Evolutionary conservation across 2,888 invertebrate species (phyloP).

Genomic region (Saturnia pavonia): DNA sequence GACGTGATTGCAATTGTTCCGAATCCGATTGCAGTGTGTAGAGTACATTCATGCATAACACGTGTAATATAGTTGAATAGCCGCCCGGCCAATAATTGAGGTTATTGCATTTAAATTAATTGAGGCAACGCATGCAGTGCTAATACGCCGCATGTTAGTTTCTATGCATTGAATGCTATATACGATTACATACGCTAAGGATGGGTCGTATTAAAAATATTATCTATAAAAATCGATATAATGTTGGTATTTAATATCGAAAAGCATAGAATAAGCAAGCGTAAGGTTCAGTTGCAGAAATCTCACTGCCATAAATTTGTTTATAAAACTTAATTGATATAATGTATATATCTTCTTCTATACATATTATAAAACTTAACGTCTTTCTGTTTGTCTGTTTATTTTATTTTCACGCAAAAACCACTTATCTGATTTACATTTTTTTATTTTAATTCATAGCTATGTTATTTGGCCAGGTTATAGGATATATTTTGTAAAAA

Average conservation of each 20-base stretch:
- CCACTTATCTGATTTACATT: no score
- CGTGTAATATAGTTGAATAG: slow-evolving; percentile 49
- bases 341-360: no score
- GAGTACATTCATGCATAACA: slow-evolving; percentile 45
- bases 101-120: slow-evolving; percentile 78
- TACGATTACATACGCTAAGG: not conserved
- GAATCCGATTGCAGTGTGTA: slow-evolving; percentile 32
- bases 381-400: no score
- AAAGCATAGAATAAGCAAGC: not conserved
- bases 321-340: no score
- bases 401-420: no score
- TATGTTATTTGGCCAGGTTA: no score
- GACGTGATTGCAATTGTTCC: slow-evolving; percentile 45
- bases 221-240: not conserved
- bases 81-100: slow-evolving; percentile 67
- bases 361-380: no score
- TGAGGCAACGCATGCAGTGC: slow-evolving; percentile 63
- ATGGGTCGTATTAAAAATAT: not conserved
- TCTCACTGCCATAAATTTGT: not conserved
- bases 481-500: no score
- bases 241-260: not conserved
- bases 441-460: no score
- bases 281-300: not conserved
- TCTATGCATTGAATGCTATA: slow-evolving; percentile 24
- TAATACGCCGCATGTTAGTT: slow-evolving; percentile 53